These are phyloP conservation scores for Netelia melanura DNA, from an alignment of 2,888 invertebrate genomes.

Conservation along the genomic window DNA sequence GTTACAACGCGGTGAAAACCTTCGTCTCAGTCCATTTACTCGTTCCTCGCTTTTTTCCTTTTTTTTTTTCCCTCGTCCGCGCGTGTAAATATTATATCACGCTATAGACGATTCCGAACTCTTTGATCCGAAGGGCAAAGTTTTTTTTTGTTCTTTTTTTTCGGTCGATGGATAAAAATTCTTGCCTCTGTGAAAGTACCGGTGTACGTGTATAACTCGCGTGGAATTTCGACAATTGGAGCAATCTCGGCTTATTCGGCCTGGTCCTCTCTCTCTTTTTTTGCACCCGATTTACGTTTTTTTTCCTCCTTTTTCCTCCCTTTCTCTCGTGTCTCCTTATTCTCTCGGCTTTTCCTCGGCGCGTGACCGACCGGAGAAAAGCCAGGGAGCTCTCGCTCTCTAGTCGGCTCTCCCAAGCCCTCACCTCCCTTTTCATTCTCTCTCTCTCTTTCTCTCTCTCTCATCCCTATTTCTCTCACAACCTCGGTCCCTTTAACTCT, in stretches of 20 bases:
- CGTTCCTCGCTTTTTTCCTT: constrained; percentile 13
- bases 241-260: constrained; percentile 39
- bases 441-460: not conserved
- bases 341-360: constrained; percentile 42
- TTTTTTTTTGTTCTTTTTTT: not conserved
- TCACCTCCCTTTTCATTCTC: constrained; percentile 10
- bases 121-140: constrained; percentile 26
- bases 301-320: constrained; percentile 3
- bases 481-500: constrained; percentile 40
- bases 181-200: not conserved
- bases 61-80: not conserved
- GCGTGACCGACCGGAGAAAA: constrained; percentile 45
- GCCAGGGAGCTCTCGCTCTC: constrained; percentile 20
- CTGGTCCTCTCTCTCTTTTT: constrained; percentile 18
- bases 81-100: constrained; percentile 19
- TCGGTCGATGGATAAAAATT: not conserved
- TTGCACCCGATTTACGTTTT: constrained; percentile 13
- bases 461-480: constrained; percentile 12
- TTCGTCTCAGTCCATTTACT: constrained; percentile 6
- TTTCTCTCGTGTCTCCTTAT: constrained; percentile 34
- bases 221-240: constrained; percentile 39
- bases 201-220: not conserved
- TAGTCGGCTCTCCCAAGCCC: constrained; percentile 8
- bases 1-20: not conserved
- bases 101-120: not conserved